Percentiles rank a stretch among this genome's conserved stretches.
Conservation (phyloP, 2,113 vertebrate genomes). For the Nycticorax nycticorax region DNA sequence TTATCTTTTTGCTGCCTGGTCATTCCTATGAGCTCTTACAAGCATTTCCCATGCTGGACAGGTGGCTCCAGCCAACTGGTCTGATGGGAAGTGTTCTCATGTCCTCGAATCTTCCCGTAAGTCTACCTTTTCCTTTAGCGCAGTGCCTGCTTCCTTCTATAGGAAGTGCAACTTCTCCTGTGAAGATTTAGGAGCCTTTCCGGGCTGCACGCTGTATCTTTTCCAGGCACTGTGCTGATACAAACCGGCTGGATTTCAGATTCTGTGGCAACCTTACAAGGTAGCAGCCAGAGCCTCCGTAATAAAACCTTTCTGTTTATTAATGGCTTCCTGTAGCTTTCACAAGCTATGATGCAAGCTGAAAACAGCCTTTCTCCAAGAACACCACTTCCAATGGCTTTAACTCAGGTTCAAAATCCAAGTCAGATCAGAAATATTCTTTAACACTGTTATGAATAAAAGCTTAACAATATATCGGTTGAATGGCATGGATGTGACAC, state of each 20-base stretch:
- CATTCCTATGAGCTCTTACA: background rate
- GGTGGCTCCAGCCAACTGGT: background rate
- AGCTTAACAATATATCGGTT: background rate
- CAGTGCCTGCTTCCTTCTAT: background rate
- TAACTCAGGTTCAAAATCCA: background rate
- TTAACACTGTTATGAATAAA: background rate
- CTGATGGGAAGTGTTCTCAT: background rate
- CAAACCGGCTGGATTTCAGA: constrained; percentile 7
- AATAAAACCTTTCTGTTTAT: constrained; percentile 40
- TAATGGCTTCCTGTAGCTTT: constrained; percentile 32
- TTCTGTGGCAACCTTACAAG: constrained; percentile 15
- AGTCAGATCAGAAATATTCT: background rate
- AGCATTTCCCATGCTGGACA: background rate
- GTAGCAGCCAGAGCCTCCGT: background rate
- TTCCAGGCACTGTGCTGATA: constrained; percentile 20
- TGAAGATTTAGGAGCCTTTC: constrained; percentile 18
- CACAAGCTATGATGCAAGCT: background rate
- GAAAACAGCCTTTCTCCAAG: background rate
- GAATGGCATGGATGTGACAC: background rate
- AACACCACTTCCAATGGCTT: background rate
- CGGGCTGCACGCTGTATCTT: background rate
- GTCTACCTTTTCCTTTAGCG: background rate
- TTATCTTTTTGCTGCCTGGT: background rate
- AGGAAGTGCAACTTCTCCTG: background rate
- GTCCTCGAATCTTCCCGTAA: background rate